Evolutionary conservation across 2,797 vertebrate genomes (phyloP).

Genomic region (Hipposideros larvatus): DNA sequence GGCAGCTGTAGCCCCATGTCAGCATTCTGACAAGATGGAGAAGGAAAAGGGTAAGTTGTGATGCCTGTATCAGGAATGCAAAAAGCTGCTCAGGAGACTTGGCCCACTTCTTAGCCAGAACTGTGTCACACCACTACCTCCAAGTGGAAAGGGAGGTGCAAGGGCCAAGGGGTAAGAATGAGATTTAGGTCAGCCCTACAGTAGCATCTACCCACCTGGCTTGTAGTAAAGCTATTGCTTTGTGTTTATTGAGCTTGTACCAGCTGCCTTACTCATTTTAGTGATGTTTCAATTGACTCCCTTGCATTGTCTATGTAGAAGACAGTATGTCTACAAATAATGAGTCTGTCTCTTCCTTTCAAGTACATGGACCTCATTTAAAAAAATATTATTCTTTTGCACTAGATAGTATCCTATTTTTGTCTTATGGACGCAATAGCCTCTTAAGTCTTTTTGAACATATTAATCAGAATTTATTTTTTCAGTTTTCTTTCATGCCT

Average conservation of each 20-base stretch:
- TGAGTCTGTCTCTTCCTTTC: neutral
- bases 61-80: neutral
- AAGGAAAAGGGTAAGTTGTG: neutral
- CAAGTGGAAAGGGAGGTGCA: neutral
- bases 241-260: neutral
- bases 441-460: slow-evolving; percentile 43
- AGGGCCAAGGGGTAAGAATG: neutral
- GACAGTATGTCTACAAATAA: neutral
- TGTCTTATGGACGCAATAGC: neutral
- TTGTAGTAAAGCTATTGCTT: neutral
- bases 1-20: neutral
- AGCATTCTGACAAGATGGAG: neutral
- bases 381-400: neutral
- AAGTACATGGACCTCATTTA: neutral
- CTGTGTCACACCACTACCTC: neutral
- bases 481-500: slow-evolving; percentile 5
- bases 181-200: neutral
- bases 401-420: neutral
- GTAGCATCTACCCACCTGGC: neutral
- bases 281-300: neutral
- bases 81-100: neutral
- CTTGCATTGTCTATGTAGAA: neutral
- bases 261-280: neutral
- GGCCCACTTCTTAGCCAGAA: neutral
- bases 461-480: slow-evolving; percentile 13